Evolutionary conservation across 2,888 invertebrate genomes (phyloP).

Genomic region (Trichogramma evanescens): DNA sequence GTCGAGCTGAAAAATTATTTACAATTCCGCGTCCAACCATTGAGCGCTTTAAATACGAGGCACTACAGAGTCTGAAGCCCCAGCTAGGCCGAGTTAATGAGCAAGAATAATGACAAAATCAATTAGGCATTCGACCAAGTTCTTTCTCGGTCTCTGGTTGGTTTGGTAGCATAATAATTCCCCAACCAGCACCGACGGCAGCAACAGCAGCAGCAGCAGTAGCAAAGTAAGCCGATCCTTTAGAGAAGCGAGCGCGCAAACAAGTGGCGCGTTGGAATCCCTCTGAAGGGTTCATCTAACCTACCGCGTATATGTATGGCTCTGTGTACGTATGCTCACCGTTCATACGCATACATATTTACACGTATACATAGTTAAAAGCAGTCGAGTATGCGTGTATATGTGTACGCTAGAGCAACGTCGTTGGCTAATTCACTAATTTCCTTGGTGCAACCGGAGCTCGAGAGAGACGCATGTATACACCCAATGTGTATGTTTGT

Average conservation of each 20-base stretch:
- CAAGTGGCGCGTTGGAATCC: slow-evolving; percentile 19
- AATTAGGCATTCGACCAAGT: slow-evolving; percentile 22
- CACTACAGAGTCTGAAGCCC: no score
- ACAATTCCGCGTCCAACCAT: no score
- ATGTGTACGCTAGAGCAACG: not conserved
- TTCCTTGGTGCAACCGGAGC: slow-evolving; percentile 20
- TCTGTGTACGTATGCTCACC: not conserved
- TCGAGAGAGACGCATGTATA: not conserved
- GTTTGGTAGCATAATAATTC: slow-evolving; percentile 11
- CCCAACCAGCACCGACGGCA: slow-evolving; percentile 18
- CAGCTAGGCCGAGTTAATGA: slow-evolving; percentile 18
- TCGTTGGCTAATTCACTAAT: slow-evolving; percentile 22
- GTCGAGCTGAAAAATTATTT: no score
- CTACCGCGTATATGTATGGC: not conserved
- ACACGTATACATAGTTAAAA: no score
- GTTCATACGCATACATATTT: not conserved
- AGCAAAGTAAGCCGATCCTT: no score
- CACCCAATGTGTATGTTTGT: no score
- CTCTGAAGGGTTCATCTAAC: not conserved
- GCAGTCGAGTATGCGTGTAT: no score
- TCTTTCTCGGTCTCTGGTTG: not conserved
- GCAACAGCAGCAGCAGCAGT: slow-evolving; percentile 10
- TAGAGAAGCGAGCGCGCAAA: slow-evolving; percentile 18
- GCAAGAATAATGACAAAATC: slow-evolving; percentile 26
- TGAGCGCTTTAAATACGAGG: no score